phyloP scores from a whole-genome alignment of 1,140 invertebrate genomes.

The Atta texana region DNA sequence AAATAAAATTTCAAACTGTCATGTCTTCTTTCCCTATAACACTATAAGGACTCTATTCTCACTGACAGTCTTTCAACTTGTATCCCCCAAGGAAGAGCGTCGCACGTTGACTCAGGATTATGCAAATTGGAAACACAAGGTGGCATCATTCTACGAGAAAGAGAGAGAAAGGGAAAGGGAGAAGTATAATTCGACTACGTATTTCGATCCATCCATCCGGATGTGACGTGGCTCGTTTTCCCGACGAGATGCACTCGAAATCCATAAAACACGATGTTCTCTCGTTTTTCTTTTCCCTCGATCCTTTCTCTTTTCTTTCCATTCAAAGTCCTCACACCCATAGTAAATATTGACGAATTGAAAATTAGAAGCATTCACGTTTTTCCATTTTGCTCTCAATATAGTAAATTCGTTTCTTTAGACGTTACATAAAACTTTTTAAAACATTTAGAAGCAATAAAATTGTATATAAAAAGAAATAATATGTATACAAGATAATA shows the following conservation, averaged over 20 bases:
- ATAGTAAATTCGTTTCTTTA: conserved; percentile 2
- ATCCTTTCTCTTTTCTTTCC: neutral
- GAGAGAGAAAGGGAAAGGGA: neutral
- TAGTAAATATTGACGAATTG: conserved; percentile 35
- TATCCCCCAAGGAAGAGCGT: conserved; percentile 25
- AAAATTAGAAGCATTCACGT: conserved; percentile 28
- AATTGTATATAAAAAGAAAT: neutral
- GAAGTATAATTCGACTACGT: conserved; percentile 24
- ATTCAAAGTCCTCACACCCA: conserved; percentile 33
- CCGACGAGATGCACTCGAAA: conserved; percentile 71
- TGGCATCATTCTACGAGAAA: neutral
- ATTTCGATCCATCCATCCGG: conserved; percentile 62
- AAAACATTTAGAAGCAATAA: neutral
- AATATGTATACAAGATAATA: neutral
- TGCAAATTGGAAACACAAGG: conserved; percentile 42
- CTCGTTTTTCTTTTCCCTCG: neutral
- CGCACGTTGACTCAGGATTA: conserved; percentile 45
- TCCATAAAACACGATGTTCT: conserved; percentile 67
- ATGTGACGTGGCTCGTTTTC: conserved; percentile 73
- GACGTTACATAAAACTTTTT: neutral
- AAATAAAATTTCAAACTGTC: conserved; percentile 25
- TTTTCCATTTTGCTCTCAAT: neutral
- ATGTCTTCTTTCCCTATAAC: neutral
- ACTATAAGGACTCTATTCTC: conserved; percentile 14
- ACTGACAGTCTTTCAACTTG: conserved; percentile 36